These are phyloP conservation scores for Chloroceryle aenea DNA, from an alignment of 2,113 vertebrate species.

Conservation along the genomic window DNA sequence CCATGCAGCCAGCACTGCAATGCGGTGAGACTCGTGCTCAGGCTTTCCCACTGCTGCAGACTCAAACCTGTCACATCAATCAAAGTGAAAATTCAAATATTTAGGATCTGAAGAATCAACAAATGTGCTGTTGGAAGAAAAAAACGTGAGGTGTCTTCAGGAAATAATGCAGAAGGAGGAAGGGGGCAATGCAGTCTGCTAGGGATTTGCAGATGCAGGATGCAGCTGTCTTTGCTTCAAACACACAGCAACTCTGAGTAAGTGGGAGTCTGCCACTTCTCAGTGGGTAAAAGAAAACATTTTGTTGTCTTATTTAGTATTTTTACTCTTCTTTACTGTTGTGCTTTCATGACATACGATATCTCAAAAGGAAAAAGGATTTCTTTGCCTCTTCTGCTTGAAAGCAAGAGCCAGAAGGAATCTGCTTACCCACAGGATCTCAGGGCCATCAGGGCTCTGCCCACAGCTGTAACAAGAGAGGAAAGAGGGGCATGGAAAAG, in stretches of 20 bases:
- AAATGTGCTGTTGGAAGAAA: not conserved
- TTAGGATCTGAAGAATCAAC: not conserved
- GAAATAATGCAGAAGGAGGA: not conserved
- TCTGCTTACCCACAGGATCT: not conserved
- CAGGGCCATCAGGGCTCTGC: not conserved
- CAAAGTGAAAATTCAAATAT: not conserved
- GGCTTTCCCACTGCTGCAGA: not conserved
- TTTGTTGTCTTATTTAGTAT: not conserved
- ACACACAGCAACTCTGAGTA: not conserved
- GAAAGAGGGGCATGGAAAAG: rapidly evolving
- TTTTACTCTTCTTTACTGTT: not conserved
- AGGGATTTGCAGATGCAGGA: not conserved
- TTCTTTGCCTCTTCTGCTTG: not conserved
- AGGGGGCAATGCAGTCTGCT: not conserved
- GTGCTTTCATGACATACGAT: not conserved
- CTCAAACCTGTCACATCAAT: rapidly evolving
- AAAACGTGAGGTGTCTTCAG: not conserved
- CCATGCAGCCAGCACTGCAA: rapidly evolving
- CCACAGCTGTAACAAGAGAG: not conserved
- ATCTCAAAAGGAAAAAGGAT: not conserved
- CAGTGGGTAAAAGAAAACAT: not conserved
- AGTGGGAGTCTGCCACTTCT: not conserved
- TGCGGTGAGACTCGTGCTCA: rapidly evolving
- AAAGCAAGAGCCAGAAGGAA: not conserved
- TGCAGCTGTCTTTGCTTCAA: not conserved